Conservation (phyloP, 2,888 invertebrate genomes). For the Synanthedon myopaeformis region DNA sequence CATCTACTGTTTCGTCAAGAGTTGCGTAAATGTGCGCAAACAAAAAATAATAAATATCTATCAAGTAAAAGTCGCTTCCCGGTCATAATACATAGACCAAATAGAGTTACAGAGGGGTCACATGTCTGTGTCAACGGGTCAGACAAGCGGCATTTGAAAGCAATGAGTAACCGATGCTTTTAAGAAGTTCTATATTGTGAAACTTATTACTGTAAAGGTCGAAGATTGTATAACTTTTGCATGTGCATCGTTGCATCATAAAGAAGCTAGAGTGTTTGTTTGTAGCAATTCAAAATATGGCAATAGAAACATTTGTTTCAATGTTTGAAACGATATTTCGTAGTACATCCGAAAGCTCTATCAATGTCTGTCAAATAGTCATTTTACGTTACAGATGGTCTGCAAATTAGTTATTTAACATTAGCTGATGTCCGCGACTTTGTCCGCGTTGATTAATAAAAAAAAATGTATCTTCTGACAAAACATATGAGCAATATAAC, state of each 20-base stretch:
- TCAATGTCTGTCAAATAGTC: too few species aligned
- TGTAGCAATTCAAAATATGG: too few species aligned
- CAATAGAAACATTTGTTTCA: background rate
- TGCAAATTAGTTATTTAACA: too few species aligned
- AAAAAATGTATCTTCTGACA: too few species aligned
- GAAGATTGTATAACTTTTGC: constrained; percentile 1
- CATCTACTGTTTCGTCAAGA: background rate
- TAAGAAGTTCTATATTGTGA: background rate
- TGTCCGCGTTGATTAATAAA: too few species aligned
- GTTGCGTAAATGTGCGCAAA: background rate
- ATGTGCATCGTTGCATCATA: background rate
- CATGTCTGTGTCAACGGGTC: background rate
- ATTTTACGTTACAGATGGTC: too few species aligned
- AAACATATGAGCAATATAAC: too few species aligned
- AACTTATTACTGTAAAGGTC: constrained; percentile 1
- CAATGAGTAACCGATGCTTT: background rate
- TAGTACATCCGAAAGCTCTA: too few species aligned
- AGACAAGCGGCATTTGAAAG: background rate
- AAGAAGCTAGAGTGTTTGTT: too few species aligned
- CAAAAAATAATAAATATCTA: background rate
- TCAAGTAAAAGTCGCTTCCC: background rate
- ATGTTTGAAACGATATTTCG: too few species aligned
- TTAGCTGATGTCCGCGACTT: too few species aligned
- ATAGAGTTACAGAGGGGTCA: constrained; percentile 1
- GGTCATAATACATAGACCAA: background rate